Base-by-base conservation (phyloP, 2,113 vertebrate species). In the Prietella phreatophila region DNA sequence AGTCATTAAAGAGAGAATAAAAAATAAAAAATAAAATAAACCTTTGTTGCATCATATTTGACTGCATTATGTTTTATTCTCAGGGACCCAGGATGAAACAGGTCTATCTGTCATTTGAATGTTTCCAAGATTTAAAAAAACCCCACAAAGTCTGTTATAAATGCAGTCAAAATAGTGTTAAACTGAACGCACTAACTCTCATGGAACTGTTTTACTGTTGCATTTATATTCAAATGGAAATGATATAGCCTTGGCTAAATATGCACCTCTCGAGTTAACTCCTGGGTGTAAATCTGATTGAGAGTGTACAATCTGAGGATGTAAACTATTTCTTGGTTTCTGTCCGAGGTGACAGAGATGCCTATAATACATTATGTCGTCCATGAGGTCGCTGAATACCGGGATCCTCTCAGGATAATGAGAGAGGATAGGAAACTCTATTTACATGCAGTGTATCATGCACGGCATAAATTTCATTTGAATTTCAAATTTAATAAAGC, bases 401-500 rank as follows among this genome's bases (percentile, higher is more conserved):
- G 39, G 83, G 67, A 89, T 87, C 94, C 94, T 94, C 94, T 95
- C 92, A 93, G 94, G 94, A 94, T 95, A 95, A 96, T 95, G 94
- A 93, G 94, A 85, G 50, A 78, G 89, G 86, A 88, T 89, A 93
- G 92, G 94, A 58, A 60, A 65, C 91, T 93, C 95, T 94, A 97
- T 99, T 98, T 97, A 94, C 96, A 98, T 98, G 97, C 97, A 95
- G 94, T 93, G 93, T 94, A 96, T 96, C 96, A 96, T 95, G 94
- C 93, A 94, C 95, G 94, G 96, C 97, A 98, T 98, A 97, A 96
- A 98, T 99, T 98, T 99, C 96, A 99, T 99, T 99, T 99, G 98
- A 99, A 99, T 99, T 99, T 99, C 97, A 99, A 98, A 99, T 99
- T 99, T 99, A 99, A 99, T 99, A 99, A 99, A 97, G 96, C 97